Evolutionary conservation across 2,113 vertebrate genomes (phyloP).

Genomic region (Seriola dumerili): DNA sequence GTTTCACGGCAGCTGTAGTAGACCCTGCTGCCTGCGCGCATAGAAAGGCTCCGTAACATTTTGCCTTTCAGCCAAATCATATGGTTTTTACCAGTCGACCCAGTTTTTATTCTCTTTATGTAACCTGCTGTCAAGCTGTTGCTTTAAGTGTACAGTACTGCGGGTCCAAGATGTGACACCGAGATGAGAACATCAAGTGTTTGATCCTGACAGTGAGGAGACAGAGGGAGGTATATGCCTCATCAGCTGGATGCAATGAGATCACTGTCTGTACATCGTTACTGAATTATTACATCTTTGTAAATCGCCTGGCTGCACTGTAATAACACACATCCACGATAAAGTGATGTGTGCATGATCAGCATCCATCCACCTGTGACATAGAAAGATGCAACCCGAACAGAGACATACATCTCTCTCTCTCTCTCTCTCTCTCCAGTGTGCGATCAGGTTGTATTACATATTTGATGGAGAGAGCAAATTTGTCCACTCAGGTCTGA

Average conservation of each 20-base stretch:
- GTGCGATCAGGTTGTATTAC: neutral
- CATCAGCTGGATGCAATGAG: slow-evolving; percentile 11
- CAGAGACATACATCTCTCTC: neutral
- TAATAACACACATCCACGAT: neutral
- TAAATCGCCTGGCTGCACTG: neutral
- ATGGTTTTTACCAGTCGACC: neutral
- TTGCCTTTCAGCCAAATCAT: slow-evolving; percentile 15
- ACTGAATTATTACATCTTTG: neutral
- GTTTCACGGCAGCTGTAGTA: neutral
- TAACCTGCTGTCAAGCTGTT: slow-evolving; percentile 36
- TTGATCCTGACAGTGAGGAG: slow-evolving; percentile 7
- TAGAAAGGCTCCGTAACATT: neutral
- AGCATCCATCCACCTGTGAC: neutral
- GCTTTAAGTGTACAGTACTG: slow-evolving; percentile 15
- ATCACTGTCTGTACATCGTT: neutral
- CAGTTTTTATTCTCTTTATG: neutral
- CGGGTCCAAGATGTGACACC: slow-evolving; percentile 15
- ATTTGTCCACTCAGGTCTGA: neutral
- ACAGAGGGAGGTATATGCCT: neutral
- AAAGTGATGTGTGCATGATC: too few relatives aligned
- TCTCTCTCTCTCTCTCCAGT: neutral
- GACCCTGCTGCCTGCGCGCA: neutral
- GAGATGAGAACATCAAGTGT: slow-evolving; percentile 20
- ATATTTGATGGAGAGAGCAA: neutral
- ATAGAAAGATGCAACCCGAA: neutral